These are phyloP conservation scores for Brassicogethes aeneus DNA, from an alignment of 2,888 invertebrate genomes.

Conservation along the genomic window DNA sequence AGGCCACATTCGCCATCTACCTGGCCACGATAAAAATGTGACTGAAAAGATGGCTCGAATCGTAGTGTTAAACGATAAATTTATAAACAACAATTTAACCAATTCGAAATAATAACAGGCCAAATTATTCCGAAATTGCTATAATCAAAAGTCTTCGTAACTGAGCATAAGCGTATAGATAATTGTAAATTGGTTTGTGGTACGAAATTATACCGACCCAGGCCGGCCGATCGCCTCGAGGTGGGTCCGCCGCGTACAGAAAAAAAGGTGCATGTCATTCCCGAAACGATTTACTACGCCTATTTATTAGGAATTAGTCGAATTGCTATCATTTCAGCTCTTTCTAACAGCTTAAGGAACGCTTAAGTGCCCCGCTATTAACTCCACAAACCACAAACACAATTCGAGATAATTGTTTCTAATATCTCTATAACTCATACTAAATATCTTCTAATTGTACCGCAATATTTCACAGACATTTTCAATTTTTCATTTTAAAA, in stretches of 20 bases:
- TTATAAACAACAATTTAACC: conserved; percentile 38
- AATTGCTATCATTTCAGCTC: conserved; percentile 48
- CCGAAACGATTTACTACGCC: conserved; percentile 36
- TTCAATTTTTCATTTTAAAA: too few species aligned
- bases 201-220: conserved; percentile 34
- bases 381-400: too few species aligned
- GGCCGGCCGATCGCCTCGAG: conserved; percentile 8
- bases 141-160: conserved; percentile 40
- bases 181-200: conserved; percentile 40
- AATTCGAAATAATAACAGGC: conserved; percentile 38
- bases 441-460: too few species aligned
- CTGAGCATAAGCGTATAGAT: conserved; percentile 38
- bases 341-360: too few species aligned
- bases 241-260: conserved; percentile 10
- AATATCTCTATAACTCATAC: too few species aligned
- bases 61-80: conserved; percentile 35
- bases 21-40: too few species aligned
- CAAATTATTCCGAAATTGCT: conserved; percentile 41
- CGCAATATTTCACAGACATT: too few species aligned
- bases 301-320: conserved; percentile 53
- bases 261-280: conserved; percentile 39
- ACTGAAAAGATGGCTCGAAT: too few species aligned
- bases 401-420: too few species aligned
- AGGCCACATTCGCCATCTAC: too few species aligned
- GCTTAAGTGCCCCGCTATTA: too few species aligned